phyloP scores from a whole-genome alignment of 2,797 vertebrate genomes.

The Pseudocheirus occidentalis region DNA sequence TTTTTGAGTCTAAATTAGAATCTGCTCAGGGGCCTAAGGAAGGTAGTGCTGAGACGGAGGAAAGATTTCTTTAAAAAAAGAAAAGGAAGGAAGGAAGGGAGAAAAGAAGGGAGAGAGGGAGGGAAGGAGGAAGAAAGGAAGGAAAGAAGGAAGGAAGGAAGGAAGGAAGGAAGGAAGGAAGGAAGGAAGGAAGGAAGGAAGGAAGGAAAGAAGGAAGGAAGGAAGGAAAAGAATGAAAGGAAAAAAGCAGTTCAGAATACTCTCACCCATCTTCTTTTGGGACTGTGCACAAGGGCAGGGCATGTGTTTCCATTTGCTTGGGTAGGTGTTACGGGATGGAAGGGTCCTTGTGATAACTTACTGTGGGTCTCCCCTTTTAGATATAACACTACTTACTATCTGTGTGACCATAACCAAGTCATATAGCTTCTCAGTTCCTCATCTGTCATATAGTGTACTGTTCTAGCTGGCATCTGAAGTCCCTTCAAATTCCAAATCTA shows the following conservation, averaged over 20 bases:
- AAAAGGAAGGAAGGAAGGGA: no score
- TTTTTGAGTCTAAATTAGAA: conserved; percentile 71
- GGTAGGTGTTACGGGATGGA: background rate
- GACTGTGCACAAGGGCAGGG: background rate
- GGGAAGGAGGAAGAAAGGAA: no score
- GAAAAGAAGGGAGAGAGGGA: no score
- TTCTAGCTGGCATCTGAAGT: background rate
- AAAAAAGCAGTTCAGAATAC: background rate
- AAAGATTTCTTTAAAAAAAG: background rate
- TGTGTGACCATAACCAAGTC: background rate
- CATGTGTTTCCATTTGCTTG: background rate
- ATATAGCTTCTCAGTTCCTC: background rate
- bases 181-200: no score
- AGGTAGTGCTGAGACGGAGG: background rate
- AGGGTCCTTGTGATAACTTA: background rate
- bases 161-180: fast-evolving
- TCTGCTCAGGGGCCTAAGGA: conserved; percentile 47
- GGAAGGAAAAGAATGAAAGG: no score
- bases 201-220: no score
- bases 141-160: fast-evolving
- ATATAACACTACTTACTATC: background rate
- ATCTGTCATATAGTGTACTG: background rate
- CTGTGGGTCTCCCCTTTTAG: background rate
- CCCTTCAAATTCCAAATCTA: background rate
- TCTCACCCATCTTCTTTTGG: background rate